Percentiles rank a stretch among this genome's conserved stretches.
phyloP scores from a whole-genome alignment of 2,888 invertebrate genomes.

The Emesis russula region DNA sequence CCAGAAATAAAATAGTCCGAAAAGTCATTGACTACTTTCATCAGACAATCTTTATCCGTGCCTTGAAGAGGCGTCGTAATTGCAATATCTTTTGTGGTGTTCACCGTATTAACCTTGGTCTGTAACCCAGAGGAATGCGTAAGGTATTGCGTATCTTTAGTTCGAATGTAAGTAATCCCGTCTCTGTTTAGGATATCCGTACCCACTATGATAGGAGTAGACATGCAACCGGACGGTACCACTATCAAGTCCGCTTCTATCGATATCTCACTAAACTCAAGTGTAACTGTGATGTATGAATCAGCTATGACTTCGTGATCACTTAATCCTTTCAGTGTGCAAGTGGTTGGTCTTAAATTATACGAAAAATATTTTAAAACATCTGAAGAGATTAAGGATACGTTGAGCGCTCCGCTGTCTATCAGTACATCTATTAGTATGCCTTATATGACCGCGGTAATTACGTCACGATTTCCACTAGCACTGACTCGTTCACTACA shows the following conservation, averaged over 20 bases:
- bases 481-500: neutral
- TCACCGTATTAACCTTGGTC: neutral
- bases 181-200: constrained; percentile 18
- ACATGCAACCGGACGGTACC: neutral
- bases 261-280: constrained; percentile 48
- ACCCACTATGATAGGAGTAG: constrained; percentile 24
- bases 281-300: constrained; percentile 51
- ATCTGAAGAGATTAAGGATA: constrained; percentile 70
- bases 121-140: neutral
- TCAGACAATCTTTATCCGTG: neutral
- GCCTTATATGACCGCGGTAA: constrained; percentile 36
- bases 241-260: constrained; percentile 25
- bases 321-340: constrained; percentile 56
- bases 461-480: constrained; percentile 11
- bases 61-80: constrained; percentile 17
- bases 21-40: neutral
- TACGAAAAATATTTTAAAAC: constrained; percentile 57
- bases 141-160: constrained; percentile 5
- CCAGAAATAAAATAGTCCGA: constrained; percentile 5
- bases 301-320: constrained; percentile 28
- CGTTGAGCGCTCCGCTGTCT: constrained; percentile 71
- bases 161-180: constrained; percentile 10
- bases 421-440: constrained; percentile 76
- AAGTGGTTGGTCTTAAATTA: constrained; percentile 33
- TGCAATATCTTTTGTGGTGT: neutral